Percentiles rank a stretch among this genome's conserved stretches.
Conservation (phyloP, 2,797 vertebrate genomes). For the Geotrypetes seraphini region DNA sequence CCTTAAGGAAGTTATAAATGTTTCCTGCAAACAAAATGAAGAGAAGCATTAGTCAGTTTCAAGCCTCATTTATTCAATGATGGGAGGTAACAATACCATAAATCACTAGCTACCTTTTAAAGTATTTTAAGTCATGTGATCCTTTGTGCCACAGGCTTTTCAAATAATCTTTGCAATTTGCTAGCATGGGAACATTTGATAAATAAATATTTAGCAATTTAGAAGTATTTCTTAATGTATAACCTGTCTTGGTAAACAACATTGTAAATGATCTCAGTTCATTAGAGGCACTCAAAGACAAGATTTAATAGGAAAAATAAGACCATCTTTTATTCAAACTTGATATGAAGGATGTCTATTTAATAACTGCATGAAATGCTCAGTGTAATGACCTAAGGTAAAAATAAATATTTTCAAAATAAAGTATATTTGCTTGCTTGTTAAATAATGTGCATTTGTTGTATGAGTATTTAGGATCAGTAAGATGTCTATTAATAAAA, state of each 20-base stretch:
- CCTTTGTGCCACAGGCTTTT: slow-evolving; percentile 28
- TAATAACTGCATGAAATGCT: slow-evolving; percentile 1
- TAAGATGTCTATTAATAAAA: slow-evolving; percentile 11
- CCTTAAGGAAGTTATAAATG: slow-evolving; percentile 47
- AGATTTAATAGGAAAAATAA: slow-evolving; percentile 10
- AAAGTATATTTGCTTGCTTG: background rate
- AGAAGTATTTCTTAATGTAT: slow-evolving; percentile 7
- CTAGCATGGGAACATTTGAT: slow-evolving; percentile 25
- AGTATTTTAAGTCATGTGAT: slow-evolving; percentile 34
- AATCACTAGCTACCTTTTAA: slow-evolving; percentile 48
- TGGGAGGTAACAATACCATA: slow-evolving; percentile 41
- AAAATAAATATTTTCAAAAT: slow-evolving; percentile 4
- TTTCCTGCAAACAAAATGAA: slow-evolving; percentile 50
- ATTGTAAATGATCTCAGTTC: background rate
- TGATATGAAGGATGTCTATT: background rate
- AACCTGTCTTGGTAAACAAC: slow-evolving; percentile 14
- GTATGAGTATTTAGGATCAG: background rate
- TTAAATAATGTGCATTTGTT: background rate
- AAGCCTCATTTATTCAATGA: slow-evolving; percentile 51
- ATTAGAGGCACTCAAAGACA: background rate
- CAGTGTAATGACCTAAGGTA: slow-evolving; percentile 1
- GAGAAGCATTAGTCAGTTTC: slow-evolving; percentile 50
- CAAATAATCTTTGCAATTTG: slow-evolving; percentile 37
- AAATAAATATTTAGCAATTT: slow-evolving; percentile 38
- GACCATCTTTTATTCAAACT: slow-evolving; percentile 12